phyloP scores from a whole-genome alignment of 2,797 vertebrate genomes.

The Hyperoplus lanceolatus region DNA sequence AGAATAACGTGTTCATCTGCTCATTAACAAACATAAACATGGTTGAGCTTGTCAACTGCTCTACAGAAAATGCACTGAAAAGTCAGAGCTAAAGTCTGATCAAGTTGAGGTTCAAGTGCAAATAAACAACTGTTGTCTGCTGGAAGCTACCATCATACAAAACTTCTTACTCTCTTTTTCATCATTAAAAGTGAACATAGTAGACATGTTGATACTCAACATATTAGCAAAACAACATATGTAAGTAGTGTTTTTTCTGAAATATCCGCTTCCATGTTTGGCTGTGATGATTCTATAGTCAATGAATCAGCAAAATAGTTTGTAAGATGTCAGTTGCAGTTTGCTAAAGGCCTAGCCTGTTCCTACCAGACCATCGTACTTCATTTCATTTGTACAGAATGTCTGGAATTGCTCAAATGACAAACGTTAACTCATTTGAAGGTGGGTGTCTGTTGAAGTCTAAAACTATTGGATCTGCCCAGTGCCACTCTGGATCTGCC shows the following conservation, averaged over 20 bases:
- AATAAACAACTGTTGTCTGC: neutral
- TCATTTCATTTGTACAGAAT: too few relatives aligned
- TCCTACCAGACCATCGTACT: too few relatives aligned
- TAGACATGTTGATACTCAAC: neutral
- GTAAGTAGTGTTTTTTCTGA: neutral
- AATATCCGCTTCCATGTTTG: neutral
- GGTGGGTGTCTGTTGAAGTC: too few relatives aligned
- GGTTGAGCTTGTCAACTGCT: constrained; percentile 5
- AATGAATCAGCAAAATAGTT: too few relatives aligned
- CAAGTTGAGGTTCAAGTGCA: neutral
- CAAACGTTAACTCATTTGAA: too few relatives aligned
- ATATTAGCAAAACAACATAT: neutral
- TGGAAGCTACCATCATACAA: neutral
- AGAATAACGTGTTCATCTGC: constrained; percentile 19
- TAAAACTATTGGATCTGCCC: too few relatives aligned
- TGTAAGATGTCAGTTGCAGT: too few relatives aligned
- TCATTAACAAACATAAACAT: constrained; percentile 13
- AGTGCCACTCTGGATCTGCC: too few relatives aligned
- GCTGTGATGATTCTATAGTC: too few relatives aligned
- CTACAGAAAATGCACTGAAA: neutral
- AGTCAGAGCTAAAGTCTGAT: neutral
- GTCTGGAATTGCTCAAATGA: too few relatives aligned
- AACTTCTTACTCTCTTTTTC: too few relatives aligned
- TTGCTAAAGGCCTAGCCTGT: too few relatives aligned
- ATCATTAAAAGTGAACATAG: neutral